Evolutionary conservation across 2,797 vertebrate species (phyloP).

Genomic region (Xiphophorus birchmanni): DNA sequence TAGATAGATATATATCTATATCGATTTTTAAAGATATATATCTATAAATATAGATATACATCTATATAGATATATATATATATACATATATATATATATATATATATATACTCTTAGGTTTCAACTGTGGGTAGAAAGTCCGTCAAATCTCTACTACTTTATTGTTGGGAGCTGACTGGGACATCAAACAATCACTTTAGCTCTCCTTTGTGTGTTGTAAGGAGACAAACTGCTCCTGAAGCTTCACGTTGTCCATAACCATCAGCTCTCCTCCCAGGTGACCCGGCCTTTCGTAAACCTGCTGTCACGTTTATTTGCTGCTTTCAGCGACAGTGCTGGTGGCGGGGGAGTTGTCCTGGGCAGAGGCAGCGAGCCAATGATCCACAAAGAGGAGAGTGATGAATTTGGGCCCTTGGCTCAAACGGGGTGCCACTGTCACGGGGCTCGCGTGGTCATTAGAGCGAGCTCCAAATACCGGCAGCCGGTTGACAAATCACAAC

Average conservation of each 20-base stretch:
- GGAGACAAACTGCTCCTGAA: slow-evolving; percentile 67
- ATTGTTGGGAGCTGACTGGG: slow-evolving; percentile 26
- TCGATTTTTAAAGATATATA: too few species aligned
- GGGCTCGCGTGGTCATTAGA: slow-evolving; percentile 62
- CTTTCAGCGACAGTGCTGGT: slow-evolving; percentile 30
- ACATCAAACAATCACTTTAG: slow-evolving; percentile 25
- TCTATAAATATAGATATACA: too few species aligned
- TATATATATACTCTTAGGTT: background rate
- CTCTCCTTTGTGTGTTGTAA: slow-evolving; percentile 30
- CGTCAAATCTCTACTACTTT: slow-evolving; percentile 17
- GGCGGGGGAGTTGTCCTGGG: slow-evolving; percentile 63
- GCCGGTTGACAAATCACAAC: slow-evolving; percentile 67
- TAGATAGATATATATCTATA: background rate
- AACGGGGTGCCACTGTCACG: slow-evolving; percentile 61
- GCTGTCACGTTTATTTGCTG: slow-evolving; percentile 76
- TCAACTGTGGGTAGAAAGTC: slow-evolving; percentile 2
- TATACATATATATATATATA: background rate
- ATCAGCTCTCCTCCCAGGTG: slow-evolving; percentile 59
- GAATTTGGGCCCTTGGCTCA: slow-evolving; percentile 69
- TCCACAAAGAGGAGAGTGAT: slow-evolving; percentile 73
- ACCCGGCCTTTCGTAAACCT: slow-evolving; percentile 63
- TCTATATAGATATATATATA: background rate
- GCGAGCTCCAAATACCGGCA: slow-evolving; percentile 55
- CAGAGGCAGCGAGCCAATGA: slow-evolving; percentile 65
- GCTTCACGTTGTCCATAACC: slow-evolving; percentile 66